Percentiles rank a stretch among this genome's conserved stretches.
These are phyloP conservation scores for Phylloscopus trochilus DNA, from an alignment of 2,113 vertebrate genomes.

Conservation along the genomic window DNA sequence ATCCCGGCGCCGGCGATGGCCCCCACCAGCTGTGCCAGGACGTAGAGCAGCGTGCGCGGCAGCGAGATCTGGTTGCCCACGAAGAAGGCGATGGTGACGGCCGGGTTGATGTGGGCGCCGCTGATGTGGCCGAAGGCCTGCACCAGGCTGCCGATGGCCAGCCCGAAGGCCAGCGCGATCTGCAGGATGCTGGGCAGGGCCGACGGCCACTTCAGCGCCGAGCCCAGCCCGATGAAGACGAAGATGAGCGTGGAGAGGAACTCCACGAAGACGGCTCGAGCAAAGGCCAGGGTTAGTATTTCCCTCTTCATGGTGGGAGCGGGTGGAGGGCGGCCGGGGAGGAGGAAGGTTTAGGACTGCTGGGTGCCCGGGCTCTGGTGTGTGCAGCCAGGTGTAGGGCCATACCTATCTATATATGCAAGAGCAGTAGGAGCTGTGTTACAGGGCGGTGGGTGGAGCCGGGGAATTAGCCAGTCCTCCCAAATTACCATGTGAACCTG, in stretches of 20 bases:
- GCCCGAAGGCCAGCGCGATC: slow-evolving; percentile 77
- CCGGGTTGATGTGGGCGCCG: slow-evolving; percentile 79
- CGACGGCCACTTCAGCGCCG: slow-evolving; percentile 76
- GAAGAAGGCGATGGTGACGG: slow-evolving; percentile 77
- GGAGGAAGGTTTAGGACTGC: not conserved
- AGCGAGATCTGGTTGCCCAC: slow-evolving; percentile 80
- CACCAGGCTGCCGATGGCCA: slow-evolving; percentile 77
- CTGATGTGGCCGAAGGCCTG: slow-evolving; percentile 79
- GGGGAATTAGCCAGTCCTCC: slow-evolving; percentile 49
- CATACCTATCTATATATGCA: slow-evolving; percentile 69
- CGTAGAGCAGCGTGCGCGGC: slow-evolving; percentile 69
- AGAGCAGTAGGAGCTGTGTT: slow-evolving; percentile 55
- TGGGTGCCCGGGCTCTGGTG: not conserved
- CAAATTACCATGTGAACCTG: slow-evolving; percentile 43
- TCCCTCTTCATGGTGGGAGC: slow-evolving; percentile 74
- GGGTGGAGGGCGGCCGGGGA: not conserved
- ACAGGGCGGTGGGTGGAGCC: slow-evolving; percentile 52
- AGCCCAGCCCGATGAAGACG: slow-evolving; percentile 79
- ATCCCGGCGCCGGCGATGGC: slow-evolving; percentile 77
- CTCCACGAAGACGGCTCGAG: slow-evolving; percentile 74
- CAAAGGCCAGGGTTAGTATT: slow-evolving; percentile 74
- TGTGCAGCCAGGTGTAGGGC: not conserved
- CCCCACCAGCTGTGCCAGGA: slow-evolving; percentile 76
- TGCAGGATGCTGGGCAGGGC: slow-evolving; percentile 76
- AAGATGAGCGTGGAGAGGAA: slow-evolving; percentile 81